These are phyloP conservation scores for Dendrophyllia cribrosa DNA, from an alignment of 64 coral and sea anemone species.

Conservation along the genomic window DNA sequence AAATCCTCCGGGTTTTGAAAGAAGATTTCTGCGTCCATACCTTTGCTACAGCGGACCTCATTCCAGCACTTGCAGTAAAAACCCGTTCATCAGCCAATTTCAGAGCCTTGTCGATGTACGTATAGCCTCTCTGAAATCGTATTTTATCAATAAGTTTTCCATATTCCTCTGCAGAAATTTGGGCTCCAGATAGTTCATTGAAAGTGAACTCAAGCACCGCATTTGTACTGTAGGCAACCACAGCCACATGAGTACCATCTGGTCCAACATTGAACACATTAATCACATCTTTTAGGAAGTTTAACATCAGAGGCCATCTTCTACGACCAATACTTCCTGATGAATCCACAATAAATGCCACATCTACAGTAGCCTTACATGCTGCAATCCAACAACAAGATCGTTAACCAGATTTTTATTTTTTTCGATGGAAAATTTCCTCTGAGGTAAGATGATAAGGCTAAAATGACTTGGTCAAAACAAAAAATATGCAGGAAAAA, in stretches of 20 bases:
- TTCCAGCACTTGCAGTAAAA: conserved; percentile 31
- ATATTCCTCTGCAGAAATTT: not conserved
- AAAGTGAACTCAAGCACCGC: conserved; percentile 25
- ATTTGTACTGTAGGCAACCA: conserved; percentile 33
- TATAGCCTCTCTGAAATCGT: conserved; percentile 17
- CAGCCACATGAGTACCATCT: conserved; percentile 40
- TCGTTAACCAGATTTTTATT: too few species aligned
- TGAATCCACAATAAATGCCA: conserved; percentile 62
- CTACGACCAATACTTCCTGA: conserved; percentile 55
- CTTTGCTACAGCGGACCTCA: conserved; percentile 58
- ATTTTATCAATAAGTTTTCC: not conserved
- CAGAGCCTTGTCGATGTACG: conserved; percentile 47
- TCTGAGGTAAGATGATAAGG: too few species aligned
- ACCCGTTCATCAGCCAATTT: conserved; percentile 24
- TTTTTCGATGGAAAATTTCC: too few species aligned
- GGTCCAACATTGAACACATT: conserved; percentile 3
- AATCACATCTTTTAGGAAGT: conserved; percentile 26
- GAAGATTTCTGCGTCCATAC: not conserved
- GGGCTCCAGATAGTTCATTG: not conserved
- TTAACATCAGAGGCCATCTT: conserved; percentile 8
- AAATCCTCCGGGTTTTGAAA: not conserved
- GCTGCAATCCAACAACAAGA: too few species aligned
- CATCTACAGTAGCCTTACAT: not conserved
- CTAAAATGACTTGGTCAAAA: too few species aligned
- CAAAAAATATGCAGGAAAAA: too few species aligned